Evolutionary conservation across 1,140 invertebrate species (phyloP), one percentile per base, ranked within the genome.

Genomic region (Megathymus violae): DNA sequence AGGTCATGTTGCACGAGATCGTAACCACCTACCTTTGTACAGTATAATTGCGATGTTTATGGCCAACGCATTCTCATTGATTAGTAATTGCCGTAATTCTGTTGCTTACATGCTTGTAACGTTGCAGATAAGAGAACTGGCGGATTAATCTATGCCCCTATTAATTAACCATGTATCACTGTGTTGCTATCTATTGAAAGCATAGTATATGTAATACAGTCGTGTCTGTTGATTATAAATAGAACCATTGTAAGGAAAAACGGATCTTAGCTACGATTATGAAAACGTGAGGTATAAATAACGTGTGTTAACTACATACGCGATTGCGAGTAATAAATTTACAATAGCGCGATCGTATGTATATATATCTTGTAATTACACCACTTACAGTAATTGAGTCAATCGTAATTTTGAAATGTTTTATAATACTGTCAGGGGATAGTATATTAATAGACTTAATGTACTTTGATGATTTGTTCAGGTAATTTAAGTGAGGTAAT

Each of bases 1-100:
- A 67, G 81, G 76, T 68, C 74, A 78, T 66, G 65, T 72, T 69
- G 63, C 67, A 64, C 77, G 78, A 84, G 80, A 83, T 73, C 76
- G 71, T 76, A 56, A 25, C 59, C 76, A 74, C 73, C 78, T 79
- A 76, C 76, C 67, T 68, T 69, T 69, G 64, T 68, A 65, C 62
- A 63, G 62, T 67, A 70, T 78, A 80, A 82, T 79, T 69, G 71
- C 68, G 50, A 63, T 72, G 64, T 76, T 76, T 77, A 75, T 76
- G 62, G 54, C 25, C 51, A 64, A 44, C 68, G 46, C 36, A 62
- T 63, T 66, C 69, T 74, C 71, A 67, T 64, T 64, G 27, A 34
- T 16, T 44, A 43, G 44, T 46, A 34, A 19, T n/a, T 44, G 25
- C 19, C 31, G 41, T 46, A 34, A 17, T 58, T 44, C 25, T 54